Percentiles rank a stretch among this genome's conserved stretches.
phyloP scores from a whole-genome alignment of 2,797 vertebrate genomes.

The Eulemur albifrons region DNA sequence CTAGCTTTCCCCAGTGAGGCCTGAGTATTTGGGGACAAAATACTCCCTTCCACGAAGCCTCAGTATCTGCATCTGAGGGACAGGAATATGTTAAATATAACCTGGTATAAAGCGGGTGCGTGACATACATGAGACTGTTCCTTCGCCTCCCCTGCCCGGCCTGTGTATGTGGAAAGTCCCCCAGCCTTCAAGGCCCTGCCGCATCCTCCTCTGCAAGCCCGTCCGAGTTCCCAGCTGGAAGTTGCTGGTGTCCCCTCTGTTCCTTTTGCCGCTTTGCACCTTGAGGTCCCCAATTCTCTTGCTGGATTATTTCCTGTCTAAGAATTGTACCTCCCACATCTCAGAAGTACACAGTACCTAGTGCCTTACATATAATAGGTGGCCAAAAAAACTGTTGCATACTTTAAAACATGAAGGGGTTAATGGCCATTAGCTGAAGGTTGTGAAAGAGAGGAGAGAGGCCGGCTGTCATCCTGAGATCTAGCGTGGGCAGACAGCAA shows the following conservation, averaged over 20 bases:
- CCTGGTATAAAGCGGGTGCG: no score
- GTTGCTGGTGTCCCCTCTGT: fast-evolving
- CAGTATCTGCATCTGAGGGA: fast-evolving
- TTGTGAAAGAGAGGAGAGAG: no score
- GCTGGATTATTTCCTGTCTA: background rate
- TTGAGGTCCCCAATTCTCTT: background rate
- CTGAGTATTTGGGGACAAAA: background rate
- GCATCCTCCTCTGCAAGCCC: fast-evolving
- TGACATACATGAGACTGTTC: fast-evolving
- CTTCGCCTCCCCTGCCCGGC: background rate
- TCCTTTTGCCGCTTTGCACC: no score
- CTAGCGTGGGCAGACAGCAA: background rate
- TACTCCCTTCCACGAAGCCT: background rate
- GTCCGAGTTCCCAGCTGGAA: fast-evolving
- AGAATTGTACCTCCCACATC: fast-evolving
- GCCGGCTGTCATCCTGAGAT: background rate
- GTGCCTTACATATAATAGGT: fast-evolving
- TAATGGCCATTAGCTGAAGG: fast-evolving
- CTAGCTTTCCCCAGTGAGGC: fast-evolving
- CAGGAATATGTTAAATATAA: no score
- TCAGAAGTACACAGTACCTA: no score
- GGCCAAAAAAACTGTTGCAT: fast-evolving
- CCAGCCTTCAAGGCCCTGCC: background rate
- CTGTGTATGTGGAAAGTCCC: fast-evolving
- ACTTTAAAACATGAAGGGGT: no score